phyloP scores from a whole-genome alignment of 1,140 invertebrate species.

The Drosophila ficusphila region DNA sequence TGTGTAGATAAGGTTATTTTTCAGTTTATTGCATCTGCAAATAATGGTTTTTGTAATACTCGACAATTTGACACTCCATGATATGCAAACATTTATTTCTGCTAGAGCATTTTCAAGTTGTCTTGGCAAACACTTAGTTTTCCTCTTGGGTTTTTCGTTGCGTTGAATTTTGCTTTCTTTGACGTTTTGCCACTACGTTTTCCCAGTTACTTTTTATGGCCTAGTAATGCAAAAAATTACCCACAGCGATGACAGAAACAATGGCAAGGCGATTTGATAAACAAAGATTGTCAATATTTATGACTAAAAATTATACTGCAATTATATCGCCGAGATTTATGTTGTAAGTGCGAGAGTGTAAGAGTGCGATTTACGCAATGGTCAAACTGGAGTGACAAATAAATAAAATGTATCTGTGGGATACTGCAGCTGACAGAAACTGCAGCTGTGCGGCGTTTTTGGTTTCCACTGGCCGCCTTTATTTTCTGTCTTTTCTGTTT shows the following conservation, averaged over 20 bases:
- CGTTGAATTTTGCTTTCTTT: constrained; percentile 72
- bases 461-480: neutral
- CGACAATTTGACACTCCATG: neutral
- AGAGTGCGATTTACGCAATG: constrained; percentile 66
- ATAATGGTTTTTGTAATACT: neutral
- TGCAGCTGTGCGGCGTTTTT: constrained; percentile 66
- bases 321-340: constrained; percentile 48
- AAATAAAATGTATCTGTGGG: constrained; percentile 60
- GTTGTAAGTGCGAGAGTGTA: constrained; percentile 9
- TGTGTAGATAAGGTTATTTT: no score
- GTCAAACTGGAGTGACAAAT: constrained; percentile 46
- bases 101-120: constrained; percentile 29
- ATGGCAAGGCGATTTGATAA: constrained; percentile 48
- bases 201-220: constrained; percentile 74
- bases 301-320: constrained; percentile 52
- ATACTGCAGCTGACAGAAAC: constrained; percentile 58
- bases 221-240: constrained; percentile 74
- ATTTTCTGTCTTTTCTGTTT: constrained; percentile 5
- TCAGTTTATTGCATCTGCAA: no score
- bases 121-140: neutral
- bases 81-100: neutral
- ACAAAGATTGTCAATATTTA: constrained; percentile 75
- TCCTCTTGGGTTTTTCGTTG: constrained; percentile 18
- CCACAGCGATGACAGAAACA: constrained; percentile 62
- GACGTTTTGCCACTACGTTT: constrained; percentile 40